phyloP scores from a whole-genome alignment of 2,888 invertebrate species.

The Caenorhabditis sp. region DNA sequence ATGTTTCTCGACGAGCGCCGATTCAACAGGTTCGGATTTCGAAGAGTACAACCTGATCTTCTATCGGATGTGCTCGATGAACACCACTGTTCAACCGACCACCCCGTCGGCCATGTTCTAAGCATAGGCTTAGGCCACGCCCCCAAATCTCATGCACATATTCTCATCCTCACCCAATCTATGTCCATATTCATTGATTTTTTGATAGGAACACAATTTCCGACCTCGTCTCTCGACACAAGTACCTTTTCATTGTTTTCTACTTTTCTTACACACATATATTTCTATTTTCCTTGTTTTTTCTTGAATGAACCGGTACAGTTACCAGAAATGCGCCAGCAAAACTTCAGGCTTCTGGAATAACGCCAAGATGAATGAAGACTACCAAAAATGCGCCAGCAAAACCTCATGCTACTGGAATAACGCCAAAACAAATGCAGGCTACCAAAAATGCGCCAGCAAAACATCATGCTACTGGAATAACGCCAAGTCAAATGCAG shows the following conservation, averaged over 20 bases:
- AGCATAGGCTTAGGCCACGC: not conserved
- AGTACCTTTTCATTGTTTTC: not conserved
- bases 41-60: conserved; percentile 69
- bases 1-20: conserved; percentile 52
- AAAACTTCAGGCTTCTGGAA: no score
- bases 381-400: no score
- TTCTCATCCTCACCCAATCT: not conserved
- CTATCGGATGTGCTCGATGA: conserved; percentile 59
- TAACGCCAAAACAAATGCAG: no score
- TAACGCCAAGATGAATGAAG: no score
- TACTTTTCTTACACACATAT: not conserved
- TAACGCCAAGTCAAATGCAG: no score
- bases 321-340: no score
- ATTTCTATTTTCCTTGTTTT: not conserved
- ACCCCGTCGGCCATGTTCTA: not conserved
- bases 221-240: not conserved
- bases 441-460: no score
- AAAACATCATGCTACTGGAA: no score
- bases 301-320: not conserved
- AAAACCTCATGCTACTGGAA: no score
- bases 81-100: not conserved
- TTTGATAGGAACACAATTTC: not conserved
- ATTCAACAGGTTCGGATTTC: conserved; percentile 48
- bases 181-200: not conserved
- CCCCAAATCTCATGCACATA: conserved; percentile 5